Conservation (phyloP, 2,888 invertebrate genomes). For the Idaea aversata region DNA sequence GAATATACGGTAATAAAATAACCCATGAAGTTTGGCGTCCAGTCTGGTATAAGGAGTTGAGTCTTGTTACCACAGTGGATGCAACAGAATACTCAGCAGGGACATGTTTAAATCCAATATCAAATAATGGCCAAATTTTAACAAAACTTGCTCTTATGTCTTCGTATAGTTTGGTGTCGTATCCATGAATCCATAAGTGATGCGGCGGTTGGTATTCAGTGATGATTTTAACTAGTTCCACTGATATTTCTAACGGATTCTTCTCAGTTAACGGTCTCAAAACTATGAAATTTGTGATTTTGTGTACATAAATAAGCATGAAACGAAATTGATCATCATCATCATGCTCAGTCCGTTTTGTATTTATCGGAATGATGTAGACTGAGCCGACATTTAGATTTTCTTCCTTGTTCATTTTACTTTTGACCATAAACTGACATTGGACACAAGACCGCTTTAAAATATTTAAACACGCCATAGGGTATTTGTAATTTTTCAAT, state of each 20-base stretch:
- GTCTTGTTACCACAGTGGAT: not conserved
- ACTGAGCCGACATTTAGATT: not conserved
- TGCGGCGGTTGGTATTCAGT: not conserved
- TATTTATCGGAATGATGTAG: not conserved
- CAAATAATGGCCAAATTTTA: not conserved
- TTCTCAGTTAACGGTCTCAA: not conserved
- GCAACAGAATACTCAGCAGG: not conserved
- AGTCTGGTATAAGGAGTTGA: not conserved
- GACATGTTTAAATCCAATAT: not conserved
- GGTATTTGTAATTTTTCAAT: not conserved
- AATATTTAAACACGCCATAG: not conserved
- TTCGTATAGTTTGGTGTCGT: not conserved
- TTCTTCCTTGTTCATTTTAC: not conserved
- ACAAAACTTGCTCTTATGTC: not conserved
- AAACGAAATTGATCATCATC: not conserved
- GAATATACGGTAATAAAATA: not conserved
- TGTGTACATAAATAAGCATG: not conserved
- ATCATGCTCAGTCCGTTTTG: not conserved
- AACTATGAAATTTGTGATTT: not conserved
- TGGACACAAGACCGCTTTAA: not conserved
- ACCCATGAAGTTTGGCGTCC: not conserved
- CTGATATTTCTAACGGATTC: not conserved
- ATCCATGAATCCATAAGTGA: not conserved
- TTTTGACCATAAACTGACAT: not conserved
- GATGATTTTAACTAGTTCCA: not conserved